Percentiles rank a stretch among this genome's conserved stretches.
Evolutionary conservation across 1,140 invertebrate species (phyloP).

Genomic region (Tetragonula clypearis): DNA sequence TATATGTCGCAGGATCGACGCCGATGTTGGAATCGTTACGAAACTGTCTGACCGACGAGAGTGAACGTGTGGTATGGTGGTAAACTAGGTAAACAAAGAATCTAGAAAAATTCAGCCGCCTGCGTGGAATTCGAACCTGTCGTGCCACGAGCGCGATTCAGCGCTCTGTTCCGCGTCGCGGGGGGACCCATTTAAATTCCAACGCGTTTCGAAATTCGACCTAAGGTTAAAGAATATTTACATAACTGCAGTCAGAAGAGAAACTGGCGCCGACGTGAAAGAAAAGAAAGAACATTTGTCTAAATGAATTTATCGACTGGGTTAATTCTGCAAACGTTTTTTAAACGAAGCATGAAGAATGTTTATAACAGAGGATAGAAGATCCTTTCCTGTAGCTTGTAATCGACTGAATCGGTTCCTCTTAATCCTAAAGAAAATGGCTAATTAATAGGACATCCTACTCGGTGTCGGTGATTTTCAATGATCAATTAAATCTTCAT

Average conservation of each 20-base stretch:
- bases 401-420: neutral
- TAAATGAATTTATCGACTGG: neutral
- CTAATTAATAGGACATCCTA: accelerated
- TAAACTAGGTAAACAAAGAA: slow-evolving; percentile 46
- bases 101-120: slow-evolving; percentile 2
- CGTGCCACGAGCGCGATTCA: slow-evolving; percentile 2
- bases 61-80: slow-evolving; percentile 27
- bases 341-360: no score
- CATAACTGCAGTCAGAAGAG: neutral
- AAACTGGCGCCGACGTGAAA: neutral
- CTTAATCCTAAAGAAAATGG: neutral
- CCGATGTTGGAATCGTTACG: slow-evolving; percentile 32
- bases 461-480: neutral
- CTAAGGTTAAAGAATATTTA: slow-evolving; percentile 1
- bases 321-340: neutral
- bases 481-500: neutral
- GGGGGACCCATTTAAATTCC: slow-evolving; percentile 26
- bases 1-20: slow-evolving; percentile 28
- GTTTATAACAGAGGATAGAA: no score
- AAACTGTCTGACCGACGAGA: slow-evolving; percentile 21
- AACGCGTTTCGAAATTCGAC: slow-evolving; percentile 21
- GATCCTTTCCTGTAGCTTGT: neutral
- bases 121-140: slow-evolving; percentile 2
- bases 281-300: neutral
- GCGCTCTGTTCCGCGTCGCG: neutral